Conservation (phyloP, 2,113 vertebrate species). For the Cathartes aura region DNA sequence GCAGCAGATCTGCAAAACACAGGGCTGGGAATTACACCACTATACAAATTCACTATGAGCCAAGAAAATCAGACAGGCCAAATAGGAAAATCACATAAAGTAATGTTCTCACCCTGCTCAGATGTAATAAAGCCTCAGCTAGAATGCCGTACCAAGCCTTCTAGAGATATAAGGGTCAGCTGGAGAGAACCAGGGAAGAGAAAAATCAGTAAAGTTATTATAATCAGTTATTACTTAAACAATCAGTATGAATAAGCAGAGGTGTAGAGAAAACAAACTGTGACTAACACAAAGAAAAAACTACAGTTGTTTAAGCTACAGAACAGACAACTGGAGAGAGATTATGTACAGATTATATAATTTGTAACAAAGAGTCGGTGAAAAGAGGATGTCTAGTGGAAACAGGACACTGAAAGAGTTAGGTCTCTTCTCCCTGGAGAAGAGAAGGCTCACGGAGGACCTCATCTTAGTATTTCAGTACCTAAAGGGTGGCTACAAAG, state of each 20-base stretch:
- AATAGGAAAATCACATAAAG: background rate
- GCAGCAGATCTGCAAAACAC: background rate
- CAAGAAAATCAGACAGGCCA: background rate
- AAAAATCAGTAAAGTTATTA: background rate
- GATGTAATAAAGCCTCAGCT: background rate
- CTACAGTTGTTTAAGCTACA: background rate
- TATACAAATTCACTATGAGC: background rate
- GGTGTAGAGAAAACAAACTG: background rate
- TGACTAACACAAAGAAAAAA: background rate
- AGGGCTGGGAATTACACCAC: background rate
- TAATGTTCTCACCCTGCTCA: background rate
- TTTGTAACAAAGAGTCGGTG: background rate
- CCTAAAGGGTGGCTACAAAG: background rate
- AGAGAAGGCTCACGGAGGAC: background rate
- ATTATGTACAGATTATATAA: background rate
- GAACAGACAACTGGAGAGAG: background rate
- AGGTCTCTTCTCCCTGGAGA: background rate
- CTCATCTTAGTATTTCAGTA: background rate
- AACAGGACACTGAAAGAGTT: background rate
- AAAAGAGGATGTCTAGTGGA: background rate
- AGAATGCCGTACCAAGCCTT: background rate
- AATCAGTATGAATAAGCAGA: background rate
- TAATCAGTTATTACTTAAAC: background rate
- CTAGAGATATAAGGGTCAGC: background rate
- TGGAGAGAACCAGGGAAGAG: background rate